Evolutionary conservation across 2,113 vertebrate genomes (phyloP), one percentile per base, ranked within the genome.

Genomic region (Leptodactylus fuscus): DNA sequence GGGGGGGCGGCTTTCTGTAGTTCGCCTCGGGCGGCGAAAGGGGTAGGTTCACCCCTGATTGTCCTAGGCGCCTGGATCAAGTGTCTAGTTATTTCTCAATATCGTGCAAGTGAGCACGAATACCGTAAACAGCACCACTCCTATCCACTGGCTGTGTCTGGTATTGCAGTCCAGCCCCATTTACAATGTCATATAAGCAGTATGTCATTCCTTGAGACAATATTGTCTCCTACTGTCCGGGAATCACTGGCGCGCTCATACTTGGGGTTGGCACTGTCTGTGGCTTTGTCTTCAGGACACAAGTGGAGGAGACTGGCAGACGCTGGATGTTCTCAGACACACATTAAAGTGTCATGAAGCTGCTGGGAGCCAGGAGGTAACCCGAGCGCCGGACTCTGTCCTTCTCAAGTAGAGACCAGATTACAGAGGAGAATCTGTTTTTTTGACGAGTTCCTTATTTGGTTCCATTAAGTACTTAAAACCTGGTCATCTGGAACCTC

Each of bases 321-420:
- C 49, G 18, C 60, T 60, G 67, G 24, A 73, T 15, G n/a, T 38
- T 29, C 62, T 41, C 60, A 65, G 44, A 69, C 58, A 10, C 32
- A 32, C 82, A 85, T 67, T 75, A 78, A 85, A 41, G 84, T 86
- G 84, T 73, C n/a, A 86, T 58, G 34, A 73, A 48, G 65, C 34
- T 27, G 36, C 65, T 2, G 9, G 0, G 34, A 49, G 76, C 84
- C 84, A 81, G 27, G n/a, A 15, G 22, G 75, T 24, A 85, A 71
- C 65, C 15, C 16, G 49, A 86, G 20, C 48, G 5, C 8, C 1
- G 44, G 44, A 20, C 32, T 13, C 5, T n/a, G 13, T 13, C 62
- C 83, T 69, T 70, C 67, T 73, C 84, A 73, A 34, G 81, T 81
- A 27, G 15, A 41, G 32, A 5, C 12, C 60, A 8, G 76, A 41